Evolutionary conservation across 1,140 invertebrate species (phyloP), one percentile per base, ranked within the genome.

Genomic region (Leptinotarsa defecta): DNA sequence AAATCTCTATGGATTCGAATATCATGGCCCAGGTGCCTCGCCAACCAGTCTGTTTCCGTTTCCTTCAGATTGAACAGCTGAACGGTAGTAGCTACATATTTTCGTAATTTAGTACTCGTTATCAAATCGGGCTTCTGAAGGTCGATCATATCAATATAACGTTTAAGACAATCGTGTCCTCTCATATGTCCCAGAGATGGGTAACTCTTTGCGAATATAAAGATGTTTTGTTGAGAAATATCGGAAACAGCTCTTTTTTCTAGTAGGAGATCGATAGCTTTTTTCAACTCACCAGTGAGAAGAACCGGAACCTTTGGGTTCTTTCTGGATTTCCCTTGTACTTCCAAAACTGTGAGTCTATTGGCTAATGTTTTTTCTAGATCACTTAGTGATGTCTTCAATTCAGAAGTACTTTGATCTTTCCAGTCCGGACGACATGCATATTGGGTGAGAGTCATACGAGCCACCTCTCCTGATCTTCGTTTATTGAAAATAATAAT

Each of bases 401-500:
- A 19, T 34, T 73, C 71, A 13, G 20, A 13, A 43, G 43, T 64
- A 49, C 71, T 61, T n/a, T n/a, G n/a, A 64, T 64, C 62, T 34
- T 49, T 63, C 57, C 71, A 73, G n/a, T 43, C 19, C 8, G 71
- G 71, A 64, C 34, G 63, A 24, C 13, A 64, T 8, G 27, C 20
- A 73, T 73, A 74, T 15, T 68, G n/a, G n/a, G n/a, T 52, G n/a
- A 74, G 13, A 15, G 65, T 69, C 73, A 74, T 74, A 19, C 43
- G 43, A 71, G 73, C 73, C 6, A 48, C 64, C 22, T 74, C 65
- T 17, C 73, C 73, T 52, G 73, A 74, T 43, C 73, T 43, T 24
- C 48, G 69, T 74, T 74, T 74, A 67, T 74, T 74, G 48, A 74
- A 69, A 5, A 74, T 20, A 67, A 74, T 74, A 27, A 74, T 69